Conservation (phyloP, 2,888 invertebrate species). For the Lepidocyrtinus sp. region DNA sequence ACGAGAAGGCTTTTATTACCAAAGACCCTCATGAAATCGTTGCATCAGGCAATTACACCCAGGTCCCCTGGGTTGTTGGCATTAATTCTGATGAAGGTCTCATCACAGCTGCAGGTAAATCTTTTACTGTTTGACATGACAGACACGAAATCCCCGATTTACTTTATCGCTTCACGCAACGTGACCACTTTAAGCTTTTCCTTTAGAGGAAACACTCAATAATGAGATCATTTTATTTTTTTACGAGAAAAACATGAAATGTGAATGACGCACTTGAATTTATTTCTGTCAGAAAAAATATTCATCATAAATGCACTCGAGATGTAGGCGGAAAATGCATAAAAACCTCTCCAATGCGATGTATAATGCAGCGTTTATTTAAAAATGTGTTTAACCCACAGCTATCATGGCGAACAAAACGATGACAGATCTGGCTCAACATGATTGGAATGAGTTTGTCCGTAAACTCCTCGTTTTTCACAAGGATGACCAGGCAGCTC, state of each 20-base stretch:
- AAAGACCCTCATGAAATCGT: constrained; percentile 73
- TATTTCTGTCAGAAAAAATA: not conserved
- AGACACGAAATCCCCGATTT: too few species aligned
- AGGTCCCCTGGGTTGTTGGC: constrained; percentile 75
- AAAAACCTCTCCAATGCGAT: not conserved
- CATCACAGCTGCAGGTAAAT: constrained; percentile 73
- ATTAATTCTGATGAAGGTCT: constrained; percentile 75
- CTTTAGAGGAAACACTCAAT: too few species aligned
- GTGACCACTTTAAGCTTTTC: too few species aligned
- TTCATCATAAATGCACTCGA: not conserved
- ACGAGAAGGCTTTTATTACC: constrained; percentile 74
- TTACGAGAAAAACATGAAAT: too few species aligned
- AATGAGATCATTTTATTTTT: too few species aligned
- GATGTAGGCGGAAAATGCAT: too few species aligned
- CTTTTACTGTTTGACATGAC: too few species aligned
- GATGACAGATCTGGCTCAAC: constrained; percentile 55
- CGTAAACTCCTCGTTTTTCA: constrained; percentile 57
- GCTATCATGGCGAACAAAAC: constrained; percentile 63
- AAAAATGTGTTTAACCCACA: too few species aligned
- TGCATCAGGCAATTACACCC: constrained; percentile 72
- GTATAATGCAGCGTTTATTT: not conserved
- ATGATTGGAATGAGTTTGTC: constrained; percentile 61
- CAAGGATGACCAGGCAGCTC: constrained; percentile 51
- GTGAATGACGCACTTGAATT: too few species aligned
- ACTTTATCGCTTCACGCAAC: too few species aligned